Evolutionary conservation across 1,140 invertebrate genomes (phyloP), one percentile per base, ranked within the genome.

Genomic region (Trichonephila clavata): DNA sequence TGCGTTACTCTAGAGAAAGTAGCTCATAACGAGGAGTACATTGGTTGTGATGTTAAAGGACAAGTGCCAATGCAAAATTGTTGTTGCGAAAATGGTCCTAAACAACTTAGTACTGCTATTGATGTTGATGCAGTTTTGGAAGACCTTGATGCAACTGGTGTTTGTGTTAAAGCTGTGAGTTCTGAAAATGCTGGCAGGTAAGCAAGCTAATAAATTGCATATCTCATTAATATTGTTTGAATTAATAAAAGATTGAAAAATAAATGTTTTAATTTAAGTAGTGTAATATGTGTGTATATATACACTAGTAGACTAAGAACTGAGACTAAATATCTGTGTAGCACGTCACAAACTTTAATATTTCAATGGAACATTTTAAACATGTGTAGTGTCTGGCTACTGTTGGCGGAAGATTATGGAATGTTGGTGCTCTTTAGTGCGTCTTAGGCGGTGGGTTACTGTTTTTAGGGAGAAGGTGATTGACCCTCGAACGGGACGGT

Each of bases 161-260:
- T 89, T 7, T 86, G 88, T 61, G 86, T 92, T 16, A 83, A 89
- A 86, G 84, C 86, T n/a, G 71, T 86, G 63, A 16, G 68, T 14
- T 94, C 94, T 18, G 83, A 92, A 80, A 94, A 94, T 92, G 94
- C 94, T 57, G 94, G 94, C 71, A 89, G 80, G 93, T 91, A 91
- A 68, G 88, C 61, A 77, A 61, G 84, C 59, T 57, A 43, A 50
- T 18, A 57, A 57, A 50, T 50, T 0, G 50, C 10, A 50, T 13
- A 50, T 5, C 6, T 50, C 8, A 50, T 50, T 8, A 50, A 50
- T 10, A 10, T 13, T 50, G 7, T 10, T 13, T 50, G 10, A 10
- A 50, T 50, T 50, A 50, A 50, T 27, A n/a, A 71, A 71, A 71
- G 20, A 71, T n/a, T 71, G 65, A 71, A 68, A 71, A 83, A 39